Base-by-base conservation (phyloP, 2,797 vertebrate species). In the Loris lydekkerianus region DNA sequence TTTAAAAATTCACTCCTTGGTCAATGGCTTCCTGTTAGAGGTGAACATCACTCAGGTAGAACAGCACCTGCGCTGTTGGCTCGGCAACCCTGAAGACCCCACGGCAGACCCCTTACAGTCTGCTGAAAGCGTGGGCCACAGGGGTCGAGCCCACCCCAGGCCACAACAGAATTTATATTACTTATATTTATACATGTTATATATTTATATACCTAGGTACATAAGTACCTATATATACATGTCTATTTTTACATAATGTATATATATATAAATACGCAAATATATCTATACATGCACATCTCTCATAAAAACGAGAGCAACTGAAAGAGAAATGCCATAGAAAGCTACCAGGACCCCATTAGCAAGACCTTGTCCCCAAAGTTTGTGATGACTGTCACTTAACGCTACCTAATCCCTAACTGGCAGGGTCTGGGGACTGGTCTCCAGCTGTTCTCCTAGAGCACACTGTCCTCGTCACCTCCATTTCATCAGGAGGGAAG, bases 291-390 rank as follows among this genome's bases (percentile, higher is more conserved):
- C 10, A 82, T 27, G 56, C 14, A 58, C 37, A 73, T 49, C 75
- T 80, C 65, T 87, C 72, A 90, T 90, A 82, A 87, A 43, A 94
- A 76, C 9, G 53, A 89, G 14, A n/a, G 3, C 61, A 81, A 46
- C 75, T 56, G 18, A 87, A 81, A 86, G 7, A 63, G 3, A 53
- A 80, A n/a, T 2, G 43, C 37, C 37, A 83, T 0, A 61, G 34
- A 58, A 49, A 88, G 53, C 43, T 43, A 31, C 65, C 63, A 27
- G 7, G 0, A 37, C 10, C 27, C 56, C 43, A 53, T 34, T 49
- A 43, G 31, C n/a, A 67, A 83, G 78, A 86, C 58, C 60, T 31
- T 77, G 13, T 80, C 70, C 60, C 10, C 11, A 21, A 78, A 65
- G 58, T 43, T 80, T 81, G 65, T 56, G 27, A 37, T 27, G 7